These are phyloP conservation scores for Coregonus clupeaformis DNA, from an alignment of 2,113 vertebrate genomes.

Conservation along the genomic window DNA sequence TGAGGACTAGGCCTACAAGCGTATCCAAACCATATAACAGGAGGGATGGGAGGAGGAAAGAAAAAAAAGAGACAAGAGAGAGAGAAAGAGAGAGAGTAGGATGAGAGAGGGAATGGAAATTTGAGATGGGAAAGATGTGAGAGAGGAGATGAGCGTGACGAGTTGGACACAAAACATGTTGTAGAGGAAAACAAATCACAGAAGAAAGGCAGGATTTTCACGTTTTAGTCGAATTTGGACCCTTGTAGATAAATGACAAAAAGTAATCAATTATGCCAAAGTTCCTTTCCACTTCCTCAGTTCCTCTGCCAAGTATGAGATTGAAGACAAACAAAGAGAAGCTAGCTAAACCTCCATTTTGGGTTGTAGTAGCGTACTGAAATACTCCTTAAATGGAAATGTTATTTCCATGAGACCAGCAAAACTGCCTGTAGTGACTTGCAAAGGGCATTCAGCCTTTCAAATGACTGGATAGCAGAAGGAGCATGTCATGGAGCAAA, in stretches of 20 bases:
- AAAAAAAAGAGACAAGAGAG: background rate
- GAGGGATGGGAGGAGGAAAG: background rate
- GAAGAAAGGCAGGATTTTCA: background rate
- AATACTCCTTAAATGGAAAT: conserved; percentile 36
- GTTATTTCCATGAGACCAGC: conserved; percentile 28
- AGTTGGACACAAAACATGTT: conserved; percentile 10
- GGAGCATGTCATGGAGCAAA: conserved; percentile 29
- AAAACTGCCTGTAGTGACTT: conserved; percentile 25
- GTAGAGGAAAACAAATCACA: background rate
- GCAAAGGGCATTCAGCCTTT: conserved; percentile 17
- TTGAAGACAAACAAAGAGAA: background rate
- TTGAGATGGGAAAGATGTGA: background rate
- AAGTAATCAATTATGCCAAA: background rate
- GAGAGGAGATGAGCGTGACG: background rate
- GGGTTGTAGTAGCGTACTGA: conserved; percentile 8
- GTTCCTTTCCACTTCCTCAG: background rate
- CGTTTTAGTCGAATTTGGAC: background rate
- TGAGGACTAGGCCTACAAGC: background rate
- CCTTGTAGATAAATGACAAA: background rate
- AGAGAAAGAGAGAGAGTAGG: background rate
- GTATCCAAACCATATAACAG: background rate
- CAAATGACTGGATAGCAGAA: conserved; percentile 25
- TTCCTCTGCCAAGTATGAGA: conserved; percentile 5
- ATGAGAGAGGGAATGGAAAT: background rate
- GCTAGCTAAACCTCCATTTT: conserved; percentile 1